A percentile compares a stretch with the other conserved stretches of the same genome.
Evolutionary conservation across 2,113 vertebrate genomes (phyloP).

Genomic region (Pomatostomus ruficeps): DNA sequence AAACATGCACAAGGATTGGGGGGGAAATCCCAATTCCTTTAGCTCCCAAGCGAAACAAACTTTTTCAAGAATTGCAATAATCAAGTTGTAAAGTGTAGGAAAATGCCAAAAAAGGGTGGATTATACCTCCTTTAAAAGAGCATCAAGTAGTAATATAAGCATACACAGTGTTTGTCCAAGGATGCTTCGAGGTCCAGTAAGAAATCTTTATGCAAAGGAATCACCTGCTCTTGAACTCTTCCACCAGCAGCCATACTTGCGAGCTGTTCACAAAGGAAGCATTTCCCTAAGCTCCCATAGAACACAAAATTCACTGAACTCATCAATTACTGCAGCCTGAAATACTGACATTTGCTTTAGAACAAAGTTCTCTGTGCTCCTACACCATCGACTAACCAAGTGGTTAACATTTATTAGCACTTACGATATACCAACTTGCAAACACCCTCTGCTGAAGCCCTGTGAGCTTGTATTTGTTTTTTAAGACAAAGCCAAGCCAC

Average conservation of each 20-base stretch:
- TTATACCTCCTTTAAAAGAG: neutral
- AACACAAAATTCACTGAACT: neutral
- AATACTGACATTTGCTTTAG: neutral
- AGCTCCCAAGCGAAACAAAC: neutral
- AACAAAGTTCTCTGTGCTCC: neutral
- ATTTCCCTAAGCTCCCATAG: neutral
- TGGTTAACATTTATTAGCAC: neutral
- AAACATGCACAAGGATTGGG: neutral
- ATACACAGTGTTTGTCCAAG: neutral
- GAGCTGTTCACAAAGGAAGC: neutral
- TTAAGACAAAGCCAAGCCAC: neutral
- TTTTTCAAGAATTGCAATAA: neutral
- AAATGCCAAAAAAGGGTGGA: neutral
- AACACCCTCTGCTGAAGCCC: neutral
- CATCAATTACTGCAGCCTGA: neutral
- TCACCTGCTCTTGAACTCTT: neutral
- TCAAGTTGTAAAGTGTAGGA: neutral
- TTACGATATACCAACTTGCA: neutral
- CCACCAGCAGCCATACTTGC: neutral
- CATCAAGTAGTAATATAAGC: neutral
- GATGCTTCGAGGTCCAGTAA: neutral
- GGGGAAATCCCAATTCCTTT: neutral
- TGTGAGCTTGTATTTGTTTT: neutral
- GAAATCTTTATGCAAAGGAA: neutral
- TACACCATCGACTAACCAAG: neutral